A percentile compares a stretch with the other conserved stretches of the same genome.
These are phyloP conservation scores for Lydus trimaculatus DNA, from an alignment of 2,888 invertebrate species.

Conservation along the genomic window DNA sequence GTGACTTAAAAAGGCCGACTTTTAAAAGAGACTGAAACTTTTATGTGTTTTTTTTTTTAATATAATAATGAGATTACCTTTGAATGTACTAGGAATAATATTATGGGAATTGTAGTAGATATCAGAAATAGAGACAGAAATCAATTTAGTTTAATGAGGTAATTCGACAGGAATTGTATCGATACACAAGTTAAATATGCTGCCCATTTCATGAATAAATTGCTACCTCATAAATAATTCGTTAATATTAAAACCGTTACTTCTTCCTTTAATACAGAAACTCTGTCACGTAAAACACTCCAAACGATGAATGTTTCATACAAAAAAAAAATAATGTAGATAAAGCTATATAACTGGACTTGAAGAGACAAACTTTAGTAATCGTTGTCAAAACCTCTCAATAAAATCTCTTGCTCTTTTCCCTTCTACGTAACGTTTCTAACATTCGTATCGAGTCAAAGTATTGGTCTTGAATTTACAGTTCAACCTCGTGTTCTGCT, in stretches of 20 bases:
- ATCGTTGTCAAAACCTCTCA: conserved; percentile 41
- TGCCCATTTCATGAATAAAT: conserved; percentile 8
- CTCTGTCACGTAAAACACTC: conserved; percentile 40
- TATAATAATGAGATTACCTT: not conserved
- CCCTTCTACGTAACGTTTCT: too few relatives aligned
- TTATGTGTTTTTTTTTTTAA: not conserved
- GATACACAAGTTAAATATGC: not conserved
- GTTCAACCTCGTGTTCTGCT: conserved; percentile 47
- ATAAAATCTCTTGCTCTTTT: conserved; percentile 42
- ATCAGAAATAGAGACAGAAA: not conserved
- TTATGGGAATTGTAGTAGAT: not conserved
- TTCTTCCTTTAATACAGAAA: conserved; percentile 14
- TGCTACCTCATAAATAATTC: conserved; percentile 11
- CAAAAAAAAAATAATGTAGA: conserved; percentile 27
- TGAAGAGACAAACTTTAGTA: conserved; percentile 46
- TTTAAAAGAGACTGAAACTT: not conserved
- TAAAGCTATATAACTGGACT: conserved; percentile 36
- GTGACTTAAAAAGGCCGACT: not conserved
- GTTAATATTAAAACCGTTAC: conserved; percentile 1
- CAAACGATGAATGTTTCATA: conserved; percentile 42
- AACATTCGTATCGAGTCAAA: not conserved
- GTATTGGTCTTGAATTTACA: conserved; percentile 41
- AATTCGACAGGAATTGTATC: not conserved
- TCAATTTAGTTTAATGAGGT: conserved; percentile 2
- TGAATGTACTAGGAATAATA: not conserved